Evolutionary conservation across 2,113 vertebrate species (phyloP).

Genomic region (Mellivora capensis): DNA sequence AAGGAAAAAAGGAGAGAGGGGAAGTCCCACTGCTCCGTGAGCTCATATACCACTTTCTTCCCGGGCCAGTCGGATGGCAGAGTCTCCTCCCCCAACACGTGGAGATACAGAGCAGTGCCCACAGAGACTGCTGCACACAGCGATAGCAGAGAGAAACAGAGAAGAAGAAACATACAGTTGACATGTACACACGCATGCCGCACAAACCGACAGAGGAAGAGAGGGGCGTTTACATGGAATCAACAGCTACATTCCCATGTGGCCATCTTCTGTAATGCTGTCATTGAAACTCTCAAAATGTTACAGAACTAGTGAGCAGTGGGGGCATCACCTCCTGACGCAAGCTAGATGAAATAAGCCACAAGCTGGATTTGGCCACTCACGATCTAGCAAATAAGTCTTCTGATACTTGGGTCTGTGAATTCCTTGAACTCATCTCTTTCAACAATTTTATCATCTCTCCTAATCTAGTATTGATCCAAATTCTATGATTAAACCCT

Average conservation of each 20-base stretch:
- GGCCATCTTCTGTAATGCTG: not conserved
- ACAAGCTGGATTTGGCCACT: not conserved
- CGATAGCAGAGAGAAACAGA: not conserved
- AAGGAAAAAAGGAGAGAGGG: not conserved
- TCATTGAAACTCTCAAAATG: not conserved
- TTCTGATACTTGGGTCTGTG: not conserved
- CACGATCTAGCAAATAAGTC: not conserved
- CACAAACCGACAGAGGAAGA: not conserved
- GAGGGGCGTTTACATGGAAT: not conserved
- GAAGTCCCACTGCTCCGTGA: not conserved
- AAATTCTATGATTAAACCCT: not conserved
- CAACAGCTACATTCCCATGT: not conserved
- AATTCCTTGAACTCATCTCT: not conserved
- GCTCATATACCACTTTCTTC: not conserved
- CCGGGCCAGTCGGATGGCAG: not conserved
- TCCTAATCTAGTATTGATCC: not conserved
- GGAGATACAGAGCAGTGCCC: not conserved
- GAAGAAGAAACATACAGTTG: not conserved
- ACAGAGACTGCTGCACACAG: not conserved
- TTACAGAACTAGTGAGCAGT: not conserved
- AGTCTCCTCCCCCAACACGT: not conserved
- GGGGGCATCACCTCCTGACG: not conserved
- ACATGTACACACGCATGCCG: not conserved
- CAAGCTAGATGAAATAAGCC: not conserved
- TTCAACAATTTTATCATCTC: not conserved